Percentiles rank a stretch among this genome's conserved stretches.
Evolutionary conservation across 2,797 vertebrate genomes (phyloP).

Genomic region (Rhincodon typus): DNA sequence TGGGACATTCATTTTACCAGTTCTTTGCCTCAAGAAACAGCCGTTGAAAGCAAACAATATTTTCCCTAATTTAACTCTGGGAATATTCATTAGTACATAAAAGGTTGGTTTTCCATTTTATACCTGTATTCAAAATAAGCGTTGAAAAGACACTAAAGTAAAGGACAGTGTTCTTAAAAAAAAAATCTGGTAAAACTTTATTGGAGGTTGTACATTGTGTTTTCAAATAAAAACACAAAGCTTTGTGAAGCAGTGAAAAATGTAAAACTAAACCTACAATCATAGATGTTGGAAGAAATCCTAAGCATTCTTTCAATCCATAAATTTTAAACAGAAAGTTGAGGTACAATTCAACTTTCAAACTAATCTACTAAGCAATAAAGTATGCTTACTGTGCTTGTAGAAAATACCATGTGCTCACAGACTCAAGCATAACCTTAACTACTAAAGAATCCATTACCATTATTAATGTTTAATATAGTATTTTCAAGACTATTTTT

Average conservation of each 20-base stretch:
- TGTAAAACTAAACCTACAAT: conserved; percentile 7
- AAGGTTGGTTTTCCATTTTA: neutral
- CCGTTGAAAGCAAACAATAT: neutral
- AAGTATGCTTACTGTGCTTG: neutral
- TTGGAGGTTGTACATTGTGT: neutral
- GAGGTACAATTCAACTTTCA: neutral
- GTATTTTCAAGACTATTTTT: neutral
- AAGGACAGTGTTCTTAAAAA: neutral
- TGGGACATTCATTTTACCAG: neutral
- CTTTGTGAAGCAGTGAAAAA: neutral
- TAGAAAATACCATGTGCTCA: neutral
- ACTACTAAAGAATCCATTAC: neutral
- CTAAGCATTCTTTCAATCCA: neutral
- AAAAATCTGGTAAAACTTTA: neutral
- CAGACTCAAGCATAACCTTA: neutral
- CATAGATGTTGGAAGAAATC: neutral
- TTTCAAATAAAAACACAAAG: neutral
- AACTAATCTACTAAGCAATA: neutral
- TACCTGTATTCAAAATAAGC: neutral
- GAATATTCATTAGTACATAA: neutral
- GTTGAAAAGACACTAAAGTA: neutral
- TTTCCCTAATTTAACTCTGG: conserved; percentile 1
- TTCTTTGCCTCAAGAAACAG: neutral
- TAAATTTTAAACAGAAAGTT: neutral
- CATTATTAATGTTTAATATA: neutral